Evolutionary conservation across 1,140 invertebrate genomes (phyloP).

Genomic region (Nebria ingens): DNA sequence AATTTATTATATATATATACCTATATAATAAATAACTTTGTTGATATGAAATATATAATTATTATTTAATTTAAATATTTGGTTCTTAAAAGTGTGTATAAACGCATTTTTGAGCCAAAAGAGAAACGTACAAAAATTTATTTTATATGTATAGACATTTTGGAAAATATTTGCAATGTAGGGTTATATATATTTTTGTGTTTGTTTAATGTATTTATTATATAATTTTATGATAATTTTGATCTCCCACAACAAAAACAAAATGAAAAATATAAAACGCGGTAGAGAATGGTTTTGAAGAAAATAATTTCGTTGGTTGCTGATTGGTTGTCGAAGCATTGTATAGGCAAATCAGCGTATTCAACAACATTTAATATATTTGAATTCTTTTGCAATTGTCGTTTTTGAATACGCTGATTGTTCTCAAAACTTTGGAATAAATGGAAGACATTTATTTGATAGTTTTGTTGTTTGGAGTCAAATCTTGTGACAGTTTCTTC

Average conservation of each 20-base stretch:
- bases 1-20: background rate
- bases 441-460: too few species aligned
- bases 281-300: too few species aligned
- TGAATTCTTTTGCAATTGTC: too few species aligned
- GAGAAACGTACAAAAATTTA: too few species aligned
- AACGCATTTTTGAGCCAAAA: too few species aligned
- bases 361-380: background rate
- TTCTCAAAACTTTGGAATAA: too few species aligned
- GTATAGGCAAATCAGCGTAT: background rate
- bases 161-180: background rate
- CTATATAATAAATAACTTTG: background rate
- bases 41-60: too few species aligned
- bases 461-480: too few species aligned
- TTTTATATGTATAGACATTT: conserved; percentile 5
- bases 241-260: background rate
- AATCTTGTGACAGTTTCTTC: too few species aligned
- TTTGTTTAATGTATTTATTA: background rate
- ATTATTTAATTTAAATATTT: too few species aligned
- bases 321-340: background rate
- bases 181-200: background rate
- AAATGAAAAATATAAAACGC: background rate
- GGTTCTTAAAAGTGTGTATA: background rate
- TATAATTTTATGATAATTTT: background rate
- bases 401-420: background rate
- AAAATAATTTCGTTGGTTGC: background rate